phyloP scores from a whole-genome alignment of 2,113 vertebrate species.

The Gasterosteus nipponicus region DNA sequence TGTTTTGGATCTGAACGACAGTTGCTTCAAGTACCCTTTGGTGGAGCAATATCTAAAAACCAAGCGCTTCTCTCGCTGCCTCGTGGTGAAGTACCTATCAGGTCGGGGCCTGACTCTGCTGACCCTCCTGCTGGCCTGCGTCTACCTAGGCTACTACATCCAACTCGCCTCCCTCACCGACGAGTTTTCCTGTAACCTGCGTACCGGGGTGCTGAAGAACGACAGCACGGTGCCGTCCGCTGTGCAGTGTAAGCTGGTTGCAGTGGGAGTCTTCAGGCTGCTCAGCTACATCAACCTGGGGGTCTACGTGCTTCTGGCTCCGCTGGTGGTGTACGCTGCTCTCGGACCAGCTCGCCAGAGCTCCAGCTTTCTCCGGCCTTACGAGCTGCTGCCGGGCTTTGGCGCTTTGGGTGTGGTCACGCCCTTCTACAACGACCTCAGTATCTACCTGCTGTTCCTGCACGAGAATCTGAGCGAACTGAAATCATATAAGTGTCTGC shows the following conservation, averaged over 20 bases:
- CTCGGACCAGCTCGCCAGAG: conserved; percentile 85
- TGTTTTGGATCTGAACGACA: conserved; percentile 87
- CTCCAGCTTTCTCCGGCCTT: conserved; percentile 86
- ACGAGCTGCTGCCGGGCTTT: conserved; percentile 91
- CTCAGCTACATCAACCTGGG: conserved; percentile 91
- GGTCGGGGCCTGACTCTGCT: conserved; percentile 86
- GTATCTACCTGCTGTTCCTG: conserved; percentile 93
- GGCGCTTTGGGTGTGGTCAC: conserved; percentile 84
- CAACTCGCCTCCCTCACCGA: conserved; percentile 88
- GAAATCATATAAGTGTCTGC: conserved; percentile 94
- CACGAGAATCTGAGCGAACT: conserved; percentile 94
- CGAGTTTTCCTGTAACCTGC: conserved; percentile 91
- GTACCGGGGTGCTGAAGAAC: conserved; percentile 88
- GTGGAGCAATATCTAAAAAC: conserved; percentile 96
- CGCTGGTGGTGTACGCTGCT: conserved; percentile 84
- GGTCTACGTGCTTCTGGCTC: conserved; percentile 85
- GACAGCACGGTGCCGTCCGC: conserved; percentile 82
- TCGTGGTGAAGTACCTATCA: conserved; percentile 87
- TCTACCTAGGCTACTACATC: conserved; percentile 92
- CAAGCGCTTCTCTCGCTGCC: conserved; percentile 82
- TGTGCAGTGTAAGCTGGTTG: conserved; percentile 93
- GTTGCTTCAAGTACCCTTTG: conserved; percentile 92
- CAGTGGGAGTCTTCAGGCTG: conserved; percentile 91
- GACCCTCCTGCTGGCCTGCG: conserved; percentile 83
- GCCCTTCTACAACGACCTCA: conserved; percentile 88